Conservation (phyloP, 2,888 invertebrate species). For the Agrotis puta region DNA sequence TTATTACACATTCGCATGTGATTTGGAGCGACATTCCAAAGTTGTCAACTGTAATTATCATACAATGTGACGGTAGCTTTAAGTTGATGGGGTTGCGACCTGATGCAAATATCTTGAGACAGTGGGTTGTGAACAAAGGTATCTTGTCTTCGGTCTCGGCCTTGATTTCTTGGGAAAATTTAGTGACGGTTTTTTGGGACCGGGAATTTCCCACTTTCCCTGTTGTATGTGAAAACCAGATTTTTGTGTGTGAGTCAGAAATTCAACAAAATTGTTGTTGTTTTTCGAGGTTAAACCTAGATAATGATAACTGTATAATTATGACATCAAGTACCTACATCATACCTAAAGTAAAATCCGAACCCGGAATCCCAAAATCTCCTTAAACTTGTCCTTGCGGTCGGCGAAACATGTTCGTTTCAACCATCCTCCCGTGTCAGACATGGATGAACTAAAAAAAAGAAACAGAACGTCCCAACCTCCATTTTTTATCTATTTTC, state of each 20-base stretch:
- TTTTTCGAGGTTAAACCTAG: background rate
- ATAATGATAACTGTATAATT: background rate
- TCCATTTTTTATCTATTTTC: background rate
- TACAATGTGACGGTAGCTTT: conserved; percentile 88
- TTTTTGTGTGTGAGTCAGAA: no score
- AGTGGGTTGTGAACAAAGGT: conserved; percentile 60
- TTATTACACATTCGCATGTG: conserved; percentile 73
- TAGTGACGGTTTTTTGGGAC: background rate
- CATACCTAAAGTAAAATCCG: no score
- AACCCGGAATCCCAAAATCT: no score
- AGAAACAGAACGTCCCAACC: background rate
- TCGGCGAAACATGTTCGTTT: no score
- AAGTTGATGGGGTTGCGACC: conserved; percentile 77
- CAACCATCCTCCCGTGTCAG: no score
- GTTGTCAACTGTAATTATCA: conserved; percentile 83
- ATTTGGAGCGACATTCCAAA: conserved; percentile 74
- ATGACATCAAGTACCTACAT: background rate
- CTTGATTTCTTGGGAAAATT: conserved; percentile 2
- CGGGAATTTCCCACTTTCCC: background rate
- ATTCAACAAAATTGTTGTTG: background rate
- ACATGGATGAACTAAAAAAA: no score
- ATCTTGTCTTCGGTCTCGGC: conserved; percentile 12
- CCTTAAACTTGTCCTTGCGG: no score
- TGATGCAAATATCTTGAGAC: conserved; percentile 61
- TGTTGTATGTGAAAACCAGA: background rate